Base-by-base conservation (phyloP, 92 coral and sea anemone genomes). In the Blastomussa wellsi region DNA sequence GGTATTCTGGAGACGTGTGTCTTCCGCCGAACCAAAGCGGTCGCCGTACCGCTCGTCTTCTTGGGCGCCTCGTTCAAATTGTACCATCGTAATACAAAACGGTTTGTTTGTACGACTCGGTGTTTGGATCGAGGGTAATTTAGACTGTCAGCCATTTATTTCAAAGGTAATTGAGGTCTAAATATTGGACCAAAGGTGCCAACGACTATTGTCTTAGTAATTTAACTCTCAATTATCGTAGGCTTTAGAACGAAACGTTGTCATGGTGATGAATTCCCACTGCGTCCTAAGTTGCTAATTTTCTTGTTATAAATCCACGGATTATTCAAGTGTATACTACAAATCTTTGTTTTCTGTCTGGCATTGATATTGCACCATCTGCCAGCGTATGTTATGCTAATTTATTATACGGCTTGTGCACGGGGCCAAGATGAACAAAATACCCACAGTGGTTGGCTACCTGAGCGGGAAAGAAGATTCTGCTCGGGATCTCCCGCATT, bases 111-210 rank as follows among this genome's bases (percentile, higher is more conserved):
- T 49, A 36, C 47, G 60, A 74, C 28, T 32, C 74, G 72, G 57
- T 74, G 72, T 74, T 82, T 92, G 77, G 95, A 87, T 85, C 91
- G 78, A 68, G 53, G 79, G 76, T 68, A 91, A 66, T 86, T 87
- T 79, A 79, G 88, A 70, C 87, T 80, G 82, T 90, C 66, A 86
- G 90, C 88, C 88, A 77, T 86, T 86, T 86, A 87, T 89, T 73
- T 79, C 66, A 17, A 53, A 41, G 75, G 76, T 70, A 81, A 84
- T 76, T 77, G 48, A 65, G 75, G 74, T 64, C 82, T 72, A 89
- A 89, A 85, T 79, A 84, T 80, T 85, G 84, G 86, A 52, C 78
- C 80, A 79, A 74, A 36, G 66, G 86, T 79, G 72, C 41, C 47
- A 64, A 13, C 16, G 20, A 71, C 49, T 55, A 72, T 79, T 78